Percentiles rank a stretch among this genome's conserved stretches.
These are phyloP conservation scores for Heterotis niloticus DNA, from an alignment of 2,113 vertebrate species.

Conservation along the genomic window DNA sequence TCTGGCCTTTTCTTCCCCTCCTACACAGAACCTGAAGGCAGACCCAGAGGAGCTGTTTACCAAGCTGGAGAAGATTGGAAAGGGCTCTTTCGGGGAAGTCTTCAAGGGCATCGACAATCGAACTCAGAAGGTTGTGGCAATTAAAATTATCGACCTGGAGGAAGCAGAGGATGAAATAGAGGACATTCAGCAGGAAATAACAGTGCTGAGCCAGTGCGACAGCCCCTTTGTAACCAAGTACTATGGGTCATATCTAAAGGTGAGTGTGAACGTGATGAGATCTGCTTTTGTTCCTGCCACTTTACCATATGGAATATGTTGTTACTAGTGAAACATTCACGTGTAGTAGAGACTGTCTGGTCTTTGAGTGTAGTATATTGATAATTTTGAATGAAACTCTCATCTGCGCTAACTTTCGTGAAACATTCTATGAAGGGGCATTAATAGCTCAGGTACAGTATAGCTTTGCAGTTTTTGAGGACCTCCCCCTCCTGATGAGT, in stretches of 20 bases:
- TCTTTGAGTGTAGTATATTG: no score
- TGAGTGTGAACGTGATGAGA: conserved; percentile 50
- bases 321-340: not conserved
- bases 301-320: no score
- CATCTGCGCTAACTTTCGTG: not conserved
- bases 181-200: conserved; percentile 98
- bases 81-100: conserved; percentile 96
- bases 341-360: not conserved
- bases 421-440: not conserved
- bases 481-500: not conserved
- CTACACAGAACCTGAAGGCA: conserved; percentile 76
- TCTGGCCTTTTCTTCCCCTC: not conserved
- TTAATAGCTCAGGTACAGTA: no score
- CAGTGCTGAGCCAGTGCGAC: conserved; percentile 97
- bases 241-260: conserved; percentile 96
- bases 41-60: conserved; percentile 92
- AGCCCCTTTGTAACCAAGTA: conserved; percentile 97
- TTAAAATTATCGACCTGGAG: conserved; percentile 98
- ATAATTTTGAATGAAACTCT: not conserved
- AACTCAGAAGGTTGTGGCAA: conserved; percentile 95
- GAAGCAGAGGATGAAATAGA: conserved; percentile 98
- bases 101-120: conserved; percentile 98
- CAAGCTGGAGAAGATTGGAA: conserved; percentile 94
- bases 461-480: not conserved
- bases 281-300: no score